Evolutionary conservation across 2,797 vertebrate genomes (phyloP).

Genomic region (Okamejei kenojei): DNA sequence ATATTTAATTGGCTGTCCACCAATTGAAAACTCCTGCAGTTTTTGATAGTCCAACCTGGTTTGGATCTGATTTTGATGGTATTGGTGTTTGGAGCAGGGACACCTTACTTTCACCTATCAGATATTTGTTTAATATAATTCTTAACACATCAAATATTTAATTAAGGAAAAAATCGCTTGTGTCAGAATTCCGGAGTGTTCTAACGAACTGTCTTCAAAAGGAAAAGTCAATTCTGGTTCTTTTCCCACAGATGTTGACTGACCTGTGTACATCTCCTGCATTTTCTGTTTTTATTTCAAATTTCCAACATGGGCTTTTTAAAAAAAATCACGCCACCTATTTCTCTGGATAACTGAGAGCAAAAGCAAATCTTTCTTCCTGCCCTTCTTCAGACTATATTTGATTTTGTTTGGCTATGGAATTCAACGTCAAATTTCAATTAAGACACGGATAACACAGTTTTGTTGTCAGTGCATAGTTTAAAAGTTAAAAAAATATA

Average conservation of each 20-base stretch:
- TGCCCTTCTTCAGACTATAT: background rate
- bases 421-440: background rate
- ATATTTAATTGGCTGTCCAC: background rate
- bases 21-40: background rate
- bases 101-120: no score
- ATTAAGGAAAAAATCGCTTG: no score
- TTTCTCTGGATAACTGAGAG: background rate
- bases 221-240: no score
- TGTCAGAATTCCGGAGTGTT: no score
- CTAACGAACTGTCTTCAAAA: no score
- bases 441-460: background rate
- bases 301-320: no score
- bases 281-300: no score
- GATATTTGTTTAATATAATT: no score
- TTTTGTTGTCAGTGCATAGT: background rate
- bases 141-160: no score
- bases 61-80: background rate
- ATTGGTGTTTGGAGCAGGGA: background rate
- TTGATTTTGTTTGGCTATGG: background rate
- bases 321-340: no score
- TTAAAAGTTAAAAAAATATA: background rate
- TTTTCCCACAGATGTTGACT: no score
- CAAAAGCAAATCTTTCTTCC: background rate
- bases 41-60: background rate
- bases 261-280: no score